Base-by-base conservation (phyloP, 2,888 invertebrate species). In the Ormyrus nitidulus region DNA sequence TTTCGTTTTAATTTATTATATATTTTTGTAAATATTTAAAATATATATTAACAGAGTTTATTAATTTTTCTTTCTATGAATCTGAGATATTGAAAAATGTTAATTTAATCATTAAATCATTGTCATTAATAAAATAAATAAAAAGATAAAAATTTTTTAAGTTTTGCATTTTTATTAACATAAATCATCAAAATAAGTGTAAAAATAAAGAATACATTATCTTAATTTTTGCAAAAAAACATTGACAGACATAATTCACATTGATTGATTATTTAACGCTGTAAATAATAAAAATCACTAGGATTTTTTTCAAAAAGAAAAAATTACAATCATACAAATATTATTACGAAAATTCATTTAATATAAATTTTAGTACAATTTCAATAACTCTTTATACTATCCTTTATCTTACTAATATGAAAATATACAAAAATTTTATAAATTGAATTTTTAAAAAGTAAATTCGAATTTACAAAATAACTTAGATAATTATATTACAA, bases 171-270 rank as follows among this genome's bases (percentile, higher is more conserved):
- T 59, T 62, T 68, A 48, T 58, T 58, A 71, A 56, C 8, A 65
- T 71, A 19, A 53, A 46, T 66, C 13, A 46, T 64, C 5, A 66
- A 61, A 54, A 66, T 46, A 72, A 19, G 65, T 77, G 59, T 19
- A 77, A 77, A 77, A 51, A 70, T 71, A 71, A 66, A 70, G 7
- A 59, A 56, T 76, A 59, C n/a, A 56, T 70, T 48, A 70, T 69
- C 51, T 72, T 6, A 61, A 34, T 53, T 72, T 61, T 44, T 46
- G 51, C 49, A 58, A 19, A 19, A 19, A 19, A 19, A 9, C 9
- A 61, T 6, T 71, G 7, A 13, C 53, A 11, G 19, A 72, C 53
- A 53, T 51, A 6, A 61, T 62, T 71, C 48, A 53, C 13, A 51
- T 72, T 49, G 46, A 53, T 59, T 70, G 13, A 44, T 69, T 19